Evolutionary conservation across 2,888 invertebrate species (phyloP), one percentile per base, ranked within the genome.

Genomic region (Acrocyrtus sp.): DNA sequence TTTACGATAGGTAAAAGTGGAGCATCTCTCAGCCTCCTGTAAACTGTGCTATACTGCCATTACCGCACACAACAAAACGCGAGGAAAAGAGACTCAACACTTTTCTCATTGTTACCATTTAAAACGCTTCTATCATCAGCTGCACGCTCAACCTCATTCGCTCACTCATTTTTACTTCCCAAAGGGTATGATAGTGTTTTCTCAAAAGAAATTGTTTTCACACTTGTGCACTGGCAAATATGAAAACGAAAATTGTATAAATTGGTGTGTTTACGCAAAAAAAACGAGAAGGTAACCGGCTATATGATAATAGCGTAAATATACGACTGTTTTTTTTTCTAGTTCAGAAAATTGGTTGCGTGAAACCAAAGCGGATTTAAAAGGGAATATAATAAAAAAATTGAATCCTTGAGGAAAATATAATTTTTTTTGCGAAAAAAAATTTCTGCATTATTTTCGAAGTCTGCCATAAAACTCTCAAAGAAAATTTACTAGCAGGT

Each of bases 351-450:
- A 12, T 21, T 34, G 19, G 24, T 34, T 51, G 62, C 51, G 62
- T 62, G 62, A 62, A 62, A 62, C 62, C 62, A 43, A 51, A 62
- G 62, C 39, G 43, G 53, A 62, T 50, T 22, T n/a, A 53, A 62
- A 62, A 51, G 21, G 34, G 50, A 50, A 39, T 27, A 34, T 50
- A 39, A 47, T 15, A 8, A 41, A 56, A 41, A 56, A 56, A 19
- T 19, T 56, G 15, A 41, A 56, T 21, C 41, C 41, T 34, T 19
- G 39, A 39, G 8, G 39, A 39, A 10, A 29, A 17, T 34, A 53
- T 29, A 19, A 21, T 48, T 53, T 29, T 34, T n/a, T 29, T 53
- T 19, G 17, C 17, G 34, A 53, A 47, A 17, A 53, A 53, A 29
- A n/a, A 3, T 17, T 19, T n/a, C 53, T 29, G 27, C 3, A 29